phyloP scores from a whole-genome alignment of 2,888 invertebrate species.

The Drosophila testacea region DNA sequence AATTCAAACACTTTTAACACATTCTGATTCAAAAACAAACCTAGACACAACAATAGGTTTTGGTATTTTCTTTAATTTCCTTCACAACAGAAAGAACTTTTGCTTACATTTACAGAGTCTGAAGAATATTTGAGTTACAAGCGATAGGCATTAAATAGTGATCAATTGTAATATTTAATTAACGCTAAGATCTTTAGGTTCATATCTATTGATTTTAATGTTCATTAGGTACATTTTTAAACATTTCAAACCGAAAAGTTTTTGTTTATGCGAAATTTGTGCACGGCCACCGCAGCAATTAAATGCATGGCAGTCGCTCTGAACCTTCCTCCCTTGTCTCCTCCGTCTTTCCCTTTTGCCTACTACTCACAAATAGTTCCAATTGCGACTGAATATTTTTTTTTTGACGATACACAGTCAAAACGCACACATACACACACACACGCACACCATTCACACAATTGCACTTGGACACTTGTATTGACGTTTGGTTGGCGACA shows the following conservation, averaged over 20 bases:
- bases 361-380: slow-evolving; percentile 67
- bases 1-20: too few relatives aligned
- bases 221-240: neutral
- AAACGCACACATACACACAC: slow-evolving; percentile 32
- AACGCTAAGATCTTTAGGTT: too few relatives aligned
- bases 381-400: slow-evolving; percentile 72
- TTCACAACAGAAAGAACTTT: too few relatives aligned
- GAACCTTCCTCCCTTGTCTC: neutral
- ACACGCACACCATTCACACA: slow-evolving; percentile 6
- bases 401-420: slow-evolving; percentile 67
- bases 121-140: too few relatives aligned
- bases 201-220: too few relatives aligned
- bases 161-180: too few relatives aligned
- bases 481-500: slow-evolving; percentile 81
- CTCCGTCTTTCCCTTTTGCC: neutral
- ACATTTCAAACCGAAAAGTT: slow-evolving; percentile 26
- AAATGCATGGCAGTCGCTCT: slow-evolving; percentile 63
- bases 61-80: too few relatives aligned
- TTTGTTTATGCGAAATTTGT: slow-evolving; percentile 49
- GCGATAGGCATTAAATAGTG: too few relatives aligned
- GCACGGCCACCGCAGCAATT: slow-evolving; percentile 60
- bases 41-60: too few relatives aligned
- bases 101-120: too few relatives aligned
- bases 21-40: too few relatives aligned
- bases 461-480: slow-evolving; percentile 64